phyloP scores from a whole-genome alignment of 2,797 vertebrate species.

The Eutrigla gurnardus region DNA sequence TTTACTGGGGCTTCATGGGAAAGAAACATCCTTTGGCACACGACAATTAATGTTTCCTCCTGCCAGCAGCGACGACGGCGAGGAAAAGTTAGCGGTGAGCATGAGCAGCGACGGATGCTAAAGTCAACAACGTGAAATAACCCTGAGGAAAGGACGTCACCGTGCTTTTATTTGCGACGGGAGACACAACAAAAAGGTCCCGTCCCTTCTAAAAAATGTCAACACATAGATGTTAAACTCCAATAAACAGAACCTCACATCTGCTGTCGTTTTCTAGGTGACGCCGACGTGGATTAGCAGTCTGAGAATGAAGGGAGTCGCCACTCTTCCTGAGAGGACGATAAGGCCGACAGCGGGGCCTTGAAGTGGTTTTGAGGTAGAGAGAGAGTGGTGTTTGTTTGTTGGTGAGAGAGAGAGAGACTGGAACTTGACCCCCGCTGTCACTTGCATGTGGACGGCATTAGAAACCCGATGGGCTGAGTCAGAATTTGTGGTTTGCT shows the following conservation, averaged over 20 bases:
- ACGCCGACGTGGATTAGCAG: slow-evolving; percentile 21
- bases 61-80: neutral
- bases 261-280: slow-evolving; percentile 3
- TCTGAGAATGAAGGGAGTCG: slow-evolving; percentile 10
- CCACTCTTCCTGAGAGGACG: slow-evolving; percentile 10
- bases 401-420: slow-evolving; percentile 20
- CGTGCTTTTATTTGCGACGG: neutral
- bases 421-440: slow-evolving; percentile 54
- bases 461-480: slow-evolving; percentile 55
- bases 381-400: neutral
- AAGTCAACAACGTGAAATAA: neutral
- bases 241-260: slow-evolving; percentile 14
- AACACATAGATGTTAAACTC: slow-evolving; percentile 13
- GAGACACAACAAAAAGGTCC: neutral
- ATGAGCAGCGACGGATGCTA: slow-evolving; percentile 2
- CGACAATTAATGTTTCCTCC: neutral
- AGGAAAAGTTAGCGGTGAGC: neutral
- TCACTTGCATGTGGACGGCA: slow-evolving; percentile 58
- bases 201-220: slow-evolving; percentile 3
- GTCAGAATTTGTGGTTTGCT: slow-evolving; percentile 58
- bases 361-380: neutral
- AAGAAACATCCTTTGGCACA: slow-evolving; percentile 1
- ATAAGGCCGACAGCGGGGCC: slow-evolving; percentile 5
- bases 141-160: neutral
- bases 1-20: neutral